phyloP scores from a whole-genome alignment of 1,140 invertebrate genomes.

The Bombus pyrosoma region DNA sequence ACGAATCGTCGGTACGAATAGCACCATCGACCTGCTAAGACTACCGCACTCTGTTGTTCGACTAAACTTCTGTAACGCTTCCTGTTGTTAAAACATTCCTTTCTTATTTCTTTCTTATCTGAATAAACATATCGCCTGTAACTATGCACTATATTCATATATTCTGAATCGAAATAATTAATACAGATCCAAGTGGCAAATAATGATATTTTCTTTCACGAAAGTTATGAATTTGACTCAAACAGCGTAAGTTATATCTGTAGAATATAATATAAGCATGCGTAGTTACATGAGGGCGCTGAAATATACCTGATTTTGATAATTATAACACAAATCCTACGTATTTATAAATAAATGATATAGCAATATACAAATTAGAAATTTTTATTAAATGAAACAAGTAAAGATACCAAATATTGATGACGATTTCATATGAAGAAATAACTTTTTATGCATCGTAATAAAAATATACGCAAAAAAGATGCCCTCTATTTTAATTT shows the following conservation, averaged over 20 bases:
- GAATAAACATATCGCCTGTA: not conserved
- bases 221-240: slow-evolving; percentile 47
- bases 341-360: not conserved
- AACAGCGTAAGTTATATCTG: slow-evolving; percentile 33
- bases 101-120: not conserved
- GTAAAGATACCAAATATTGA: not conserved
- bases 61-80: slow-evolving; percentile 45
- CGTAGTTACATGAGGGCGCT: slow-evolving; percentile 27
- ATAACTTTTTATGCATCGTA: not conserved
- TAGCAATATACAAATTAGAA: not conserved
- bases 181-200: not conserved
- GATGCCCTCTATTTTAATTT: slow-evolving; percentile 9
- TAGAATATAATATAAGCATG: slow-evolving; percentile 4
- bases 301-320: slow-evolving; percentile 27
- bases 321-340: not conserved
- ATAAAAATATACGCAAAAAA: not conserved
- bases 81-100: slow-evolving; percentile 23
- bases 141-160: not conserved
- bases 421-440: not conserved
- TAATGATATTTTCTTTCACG: slow-evolving; percentile 12
- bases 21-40: slow-evolving; percentile 72
- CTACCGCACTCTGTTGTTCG: slow-evolving; percentile 61
- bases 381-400: not conserved
- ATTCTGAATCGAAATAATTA: not conserved
- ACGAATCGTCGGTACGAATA: slow-evolving; percentile 77